Conservation (phyloP, 35 echinoderm and acorn worm species). For the Amphiura filiformis region DNA sequence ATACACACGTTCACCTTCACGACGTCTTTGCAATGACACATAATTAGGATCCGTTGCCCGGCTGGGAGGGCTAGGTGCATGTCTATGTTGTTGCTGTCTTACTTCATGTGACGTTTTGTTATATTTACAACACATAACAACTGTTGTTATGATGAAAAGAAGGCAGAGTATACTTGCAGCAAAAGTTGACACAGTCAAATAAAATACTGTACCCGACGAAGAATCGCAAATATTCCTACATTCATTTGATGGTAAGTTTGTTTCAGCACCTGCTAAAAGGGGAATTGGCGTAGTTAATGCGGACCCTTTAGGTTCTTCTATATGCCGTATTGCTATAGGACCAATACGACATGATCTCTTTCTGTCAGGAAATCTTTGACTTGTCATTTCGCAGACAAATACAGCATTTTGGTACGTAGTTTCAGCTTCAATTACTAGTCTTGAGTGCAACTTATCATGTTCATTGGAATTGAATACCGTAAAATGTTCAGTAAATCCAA, state of each 20-base stretch:
- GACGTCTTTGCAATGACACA: not conserved
- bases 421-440: not conserved
- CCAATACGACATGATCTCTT: not conserved
- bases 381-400: not conserved
- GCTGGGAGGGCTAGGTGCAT: not conserved
- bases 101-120: not conserved
- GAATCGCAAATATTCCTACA: not conserved
- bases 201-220: not conserved
- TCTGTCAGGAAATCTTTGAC: not conserved
- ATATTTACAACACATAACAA: conserved; percentile 9
- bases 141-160: not conserved
- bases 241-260: not conserved
- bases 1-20: not conserved
- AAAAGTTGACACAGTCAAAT: not conserved
- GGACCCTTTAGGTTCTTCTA: not conserved
- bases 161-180: not conserved
- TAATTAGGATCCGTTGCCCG: not conserved
- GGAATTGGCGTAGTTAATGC: not conserved
- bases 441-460: not conserved
- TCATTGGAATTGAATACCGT: not conserved
- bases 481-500: not conserved
- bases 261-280: not conserved
- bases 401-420: not conserved
- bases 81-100: not conserved
- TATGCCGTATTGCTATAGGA: not conserved